Evolutionary conservation across 2,113 vertebrate species (phyloP).

Genomic region (Myrmophylax atrothorax): DNA sequence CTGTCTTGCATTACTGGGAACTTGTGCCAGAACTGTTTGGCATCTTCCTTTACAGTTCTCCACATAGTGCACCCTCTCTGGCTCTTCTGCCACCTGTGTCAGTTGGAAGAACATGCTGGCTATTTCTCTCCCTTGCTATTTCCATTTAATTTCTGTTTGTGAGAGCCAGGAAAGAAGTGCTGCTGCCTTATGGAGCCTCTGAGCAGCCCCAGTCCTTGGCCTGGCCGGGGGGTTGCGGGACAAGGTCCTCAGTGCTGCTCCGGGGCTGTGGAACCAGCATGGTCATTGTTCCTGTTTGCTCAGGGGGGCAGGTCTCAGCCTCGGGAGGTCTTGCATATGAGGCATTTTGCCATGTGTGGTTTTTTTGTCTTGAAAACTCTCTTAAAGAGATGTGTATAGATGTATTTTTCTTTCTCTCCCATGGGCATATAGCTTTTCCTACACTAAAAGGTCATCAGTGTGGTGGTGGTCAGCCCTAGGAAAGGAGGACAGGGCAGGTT

Average conservation of each 20-base stretch:
- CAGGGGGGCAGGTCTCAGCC: neutral
- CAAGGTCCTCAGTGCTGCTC: neutral
- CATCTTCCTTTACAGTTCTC: neutral
- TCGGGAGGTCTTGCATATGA: accelerated
- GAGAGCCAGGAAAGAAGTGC: neutral
- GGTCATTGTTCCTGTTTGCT: accelerated
- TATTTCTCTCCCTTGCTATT: neutral
- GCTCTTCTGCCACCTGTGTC: neutral
- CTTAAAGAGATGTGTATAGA: neutral
- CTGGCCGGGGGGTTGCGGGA: neutral
- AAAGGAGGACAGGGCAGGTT: neutral
- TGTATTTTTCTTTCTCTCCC: neutral
- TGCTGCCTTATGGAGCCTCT: neutral
- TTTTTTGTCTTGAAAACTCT: neutral
- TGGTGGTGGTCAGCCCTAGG: neutral
- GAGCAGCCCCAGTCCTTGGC: neutral
- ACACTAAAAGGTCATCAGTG: neutral
- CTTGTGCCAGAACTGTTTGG: neutral
- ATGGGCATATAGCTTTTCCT: neutral
- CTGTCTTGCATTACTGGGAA: neutral
- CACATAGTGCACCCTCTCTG: neutral
- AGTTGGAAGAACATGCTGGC: neutral
- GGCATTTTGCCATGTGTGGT: neutral
- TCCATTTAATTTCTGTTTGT: neutral
- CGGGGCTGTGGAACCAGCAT: accelerated